phyloP scores from a whole-genome alignment of 2,888 invertebrate genomes.

The Lepas anatifera region DNA sequence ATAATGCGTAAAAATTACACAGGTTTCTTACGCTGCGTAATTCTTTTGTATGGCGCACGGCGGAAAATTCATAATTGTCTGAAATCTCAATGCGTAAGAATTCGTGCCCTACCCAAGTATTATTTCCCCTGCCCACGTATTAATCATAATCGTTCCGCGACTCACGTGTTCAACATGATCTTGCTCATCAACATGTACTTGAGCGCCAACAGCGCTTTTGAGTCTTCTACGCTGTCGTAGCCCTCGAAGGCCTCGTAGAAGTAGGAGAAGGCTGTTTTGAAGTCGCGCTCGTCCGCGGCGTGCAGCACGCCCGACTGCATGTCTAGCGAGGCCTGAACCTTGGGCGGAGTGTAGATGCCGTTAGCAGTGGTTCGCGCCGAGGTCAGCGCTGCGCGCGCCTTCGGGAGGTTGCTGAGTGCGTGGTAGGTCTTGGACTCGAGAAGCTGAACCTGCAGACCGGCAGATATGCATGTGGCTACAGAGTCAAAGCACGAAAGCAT shows the following conservation, averaged over 20 bases:
- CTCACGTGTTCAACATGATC: slow-evolving; percentile 76
- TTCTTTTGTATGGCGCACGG: too few relatives aligned
- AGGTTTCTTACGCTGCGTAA: too few relatives aligned
- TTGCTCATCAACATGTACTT: slow-evolving; percentile 99
- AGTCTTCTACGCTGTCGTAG: slow-evolving; percentile 81
- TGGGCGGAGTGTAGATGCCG: slow-evolving; percentile 97
- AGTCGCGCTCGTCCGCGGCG: slow-evolving; percentile 99
- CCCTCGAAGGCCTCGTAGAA: slow-evolving; percentile 99
- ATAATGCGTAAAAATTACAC: too few relatives aligned
- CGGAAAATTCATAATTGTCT: too few relatives aligned
- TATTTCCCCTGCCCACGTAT: too few relatives aligned
- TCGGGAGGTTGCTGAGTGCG: slow-evolving; percentile 90
- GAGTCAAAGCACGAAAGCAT: too few relatives aligned
- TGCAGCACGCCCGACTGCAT: slow-evolving; percentile 67
- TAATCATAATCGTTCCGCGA: not conserved
- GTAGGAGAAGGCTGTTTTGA: slow-evolving; percentile 99
- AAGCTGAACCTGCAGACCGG: slow-evolving; percentile 54
- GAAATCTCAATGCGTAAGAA: too few relatives aligned
- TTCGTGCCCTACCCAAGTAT: too few relatives aligned
- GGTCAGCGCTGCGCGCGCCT: slow-evolving; percentile 89
- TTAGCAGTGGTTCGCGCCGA: slow-evolving; percentile 99
- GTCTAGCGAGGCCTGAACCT: slow-evolving; percentile 94
- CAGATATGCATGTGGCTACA: too few relatives aligned
- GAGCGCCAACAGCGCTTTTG: slow-evolving; percentile 83
- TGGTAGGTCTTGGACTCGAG: slow-evolving; percentile 98